Evolutionary conservation across 2,888 invertebrate species (phyloP), one percentile per base, ranked within the genome.

Genomic region (Calameuta filiformis): DNA sequence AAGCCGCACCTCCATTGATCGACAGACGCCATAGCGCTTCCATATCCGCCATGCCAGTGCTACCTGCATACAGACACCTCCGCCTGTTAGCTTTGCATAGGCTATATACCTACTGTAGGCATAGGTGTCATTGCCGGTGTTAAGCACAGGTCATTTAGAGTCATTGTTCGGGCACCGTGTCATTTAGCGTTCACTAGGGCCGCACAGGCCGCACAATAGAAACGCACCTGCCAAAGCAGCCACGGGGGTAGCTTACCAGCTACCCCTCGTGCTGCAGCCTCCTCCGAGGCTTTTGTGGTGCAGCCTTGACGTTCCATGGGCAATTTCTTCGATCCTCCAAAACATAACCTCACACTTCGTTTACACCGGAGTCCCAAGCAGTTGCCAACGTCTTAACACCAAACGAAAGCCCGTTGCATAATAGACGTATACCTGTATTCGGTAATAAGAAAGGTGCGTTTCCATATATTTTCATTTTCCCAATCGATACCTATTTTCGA

Each of bases 121-220:
- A 69, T 69, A 69, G 69, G 69, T 69, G 69, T 69, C 30, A 69
- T 69, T 33, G 69, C 30, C 33, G 34, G 75, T 71, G 77, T 79
- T 74, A 73, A 77, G 76, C 74, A 35, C 76, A 73, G 40, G 75
- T 81, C 79, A 75, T 78, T 80, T 76, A 75, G 76, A 76, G 73
- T 80, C 78, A 81, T 80, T 80, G 76, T 76, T 73, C 75, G 69
- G 35, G 34, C 69, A 73, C 69, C 75, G 79, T 69, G 15, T 68
- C 37, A 35, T 31, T 79, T 73, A 35, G 4, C 56, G 77, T 69
- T 69, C 11, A 69, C 73, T 23, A 73, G 33, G 33, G 69, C 35
- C 31, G 15, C 73, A 31, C 15, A 15, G 12, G 34, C 3, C 34
- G 11, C 35, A 35, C 73, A 33, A 30, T 31, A 11, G 31, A n/a